Evolutionary conservation across 2,797 vertebrate species (phyloP), one percentile per base, ranked within the genome.

Genomic region (Myotis daubentonii): DNA sequence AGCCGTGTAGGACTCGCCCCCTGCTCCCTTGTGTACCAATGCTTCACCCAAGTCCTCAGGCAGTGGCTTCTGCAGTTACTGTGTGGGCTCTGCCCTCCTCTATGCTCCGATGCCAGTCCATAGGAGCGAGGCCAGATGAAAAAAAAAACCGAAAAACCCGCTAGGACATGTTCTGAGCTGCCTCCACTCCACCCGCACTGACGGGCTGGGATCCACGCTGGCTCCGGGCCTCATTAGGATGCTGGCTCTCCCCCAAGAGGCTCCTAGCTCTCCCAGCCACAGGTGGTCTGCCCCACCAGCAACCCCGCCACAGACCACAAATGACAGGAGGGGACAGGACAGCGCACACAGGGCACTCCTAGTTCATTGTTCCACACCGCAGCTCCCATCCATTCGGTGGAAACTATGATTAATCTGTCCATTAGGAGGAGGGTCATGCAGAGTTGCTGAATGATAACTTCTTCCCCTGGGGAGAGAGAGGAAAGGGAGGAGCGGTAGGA

Each of bases 21-120:
- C 6, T 2, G 22, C 25, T 82, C 57, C 19, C 41, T 41, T 4
- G 0, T 7, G 3, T 25, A 10, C 38, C 25, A 3, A 0, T 1
- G 13, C 33, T 47, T 80, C 74, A 28, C 6, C 47, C 55, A 6
- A 36, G 41, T 8, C 12, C 17, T 17, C 49, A 41, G 41, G 28
- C 44, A 87, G 41, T 70, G 36, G 33, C 22, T 44, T 80, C 76
- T 68, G n/a, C 36, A 17, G 51, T 51, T 16, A 66, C 20, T 17
- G 15, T 13, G 22, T 57, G 66, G 68, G 30, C 30, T 47, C 38
- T 30, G 30, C 53, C 62, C 57, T 38, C 62, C 57, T 38, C 60
- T 62, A 25, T 25, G 44, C 47, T 76, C 38, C 15, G 36, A 38
- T 62, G 8, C 20, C 60, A 57, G 55, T 49, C 44, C 36, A 10